Evolutionary conservation across 2,888 invertebrate genomes (phyloP), one percentile per base, ranked within the genome.

Genomic region (Lissocephala sabroskyi): DNA sequence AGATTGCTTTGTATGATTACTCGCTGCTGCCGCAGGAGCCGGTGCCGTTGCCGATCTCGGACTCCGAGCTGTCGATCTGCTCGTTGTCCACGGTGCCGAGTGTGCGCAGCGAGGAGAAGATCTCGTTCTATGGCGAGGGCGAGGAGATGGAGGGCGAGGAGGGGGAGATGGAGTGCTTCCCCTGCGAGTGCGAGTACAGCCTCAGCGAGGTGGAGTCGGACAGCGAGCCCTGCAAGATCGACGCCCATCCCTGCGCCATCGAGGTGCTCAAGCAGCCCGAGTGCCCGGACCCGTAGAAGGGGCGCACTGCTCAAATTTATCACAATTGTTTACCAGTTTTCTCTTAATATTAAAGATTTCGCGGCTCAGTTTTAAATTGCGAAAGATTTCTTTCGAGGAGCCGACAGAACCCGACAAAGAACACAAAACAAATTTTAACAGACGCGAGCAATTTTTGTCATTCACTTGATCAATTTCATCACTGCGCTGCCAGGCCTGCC

Each of bases 21-120:
- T 89, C 92, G 40, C 85, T 91, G 56, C 79, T 93, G 42, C 93
- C 93, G 0, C 89, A 89, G 0, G 90, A 90, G 63, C 89, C 92
- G 0, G 86, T 89, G 1, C 89, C 91, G 0, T 78, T 92, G 32
- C 89, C 89, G 0, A 85, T 89, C 3, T 87, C 88, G 48, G 91
- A 91, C 78, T 91, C 91, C 0, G 82, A 82, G 41, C 53, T 77
- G 1, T 83, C 84, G 0, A 52, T 80, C 2, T 84, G 84, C 56
- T 81, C 82, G 2, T 17, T 77, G 18, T 63, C 75, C 23, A 65
- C 71, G 1, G 59, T 51, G 35, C 54, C 65, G 1, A 75, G 71
- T 10, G 43, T 49, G 13, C 30, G 49, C 7, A 65, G 64, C 3
- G 55, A 70, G 23, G 66, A 63, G 49, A 57, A 59, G 43, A 18